phyloP scores from a whole-genome alignment of 2,888 invertebrate species.

The Tachina lurida region DNA sequence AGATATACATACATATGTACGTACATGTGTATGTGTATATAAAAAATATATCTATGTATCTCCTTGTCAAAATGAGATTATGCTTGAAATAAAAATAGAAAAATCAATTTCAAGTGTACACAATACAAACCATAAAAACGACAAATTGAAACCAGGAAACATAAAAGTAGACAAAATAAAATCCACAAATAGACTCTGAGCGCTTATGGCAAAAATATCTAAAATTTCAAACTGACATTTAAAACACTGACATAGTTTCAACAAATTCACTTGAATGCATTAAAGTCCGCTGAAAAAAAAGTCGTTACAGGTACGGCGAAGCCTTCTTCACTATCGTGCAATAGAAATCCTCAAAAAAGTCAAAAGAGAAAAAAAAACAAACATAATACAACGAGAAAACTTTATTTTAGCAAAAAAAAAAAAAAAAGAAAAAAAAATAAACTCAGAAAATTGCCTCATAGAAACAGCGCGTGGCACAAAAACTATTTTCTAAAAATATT shows the following conservation, averaged over 20 bases:
- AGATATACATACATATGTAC: not conserved
- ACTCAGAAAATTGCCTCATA: conserved; percentile 53
- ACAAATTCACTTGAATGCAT: conserved; percentile 28
- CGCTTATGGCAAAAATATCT: not conserved
- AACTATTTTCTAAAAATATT: conserved; percentile 40
- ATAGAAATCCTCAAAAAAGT: conserved; percentile 13
- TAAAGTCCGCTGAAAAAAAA: not conserved
- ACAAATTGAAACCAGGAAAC: conserved; percentile 14
- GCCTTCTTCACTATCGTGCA: not conserved
- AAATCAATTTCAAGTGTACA: conserved; percentile 9
- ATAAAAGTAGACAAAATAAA: not conserved
- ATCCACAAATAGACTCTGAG: conserved; percentile 9
- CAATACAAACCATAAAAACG: not conserved
- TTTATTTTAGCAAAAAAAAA: conserved; percentile 22
- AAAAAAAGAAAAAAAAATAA: not conserved
- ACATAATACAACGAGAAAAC: not conserved
- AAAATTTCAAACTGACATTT: conserved; percentile 41
- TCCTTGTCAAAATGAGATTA: conserved; percentile 11
- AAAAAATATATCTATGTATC: not conserved
- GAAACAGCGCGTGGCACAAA: conserved; percentile 63
- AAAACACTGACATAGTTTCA: conserved; percentile 27
- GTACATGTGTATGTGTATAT: not conserved
- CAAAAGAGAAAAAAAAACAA: not conserved
- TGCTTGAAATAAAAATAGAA: conserved; percentile 1
- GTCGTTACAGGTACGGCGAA: not conserved